A percentile compares a stretch with the other conserved stretches of the same genome.
These are phyloP conservation scores for Drosophila lacteicornis DNA, from an alignment of 1,140 invertebrate species.

Conservation along the genomic window DNA sequence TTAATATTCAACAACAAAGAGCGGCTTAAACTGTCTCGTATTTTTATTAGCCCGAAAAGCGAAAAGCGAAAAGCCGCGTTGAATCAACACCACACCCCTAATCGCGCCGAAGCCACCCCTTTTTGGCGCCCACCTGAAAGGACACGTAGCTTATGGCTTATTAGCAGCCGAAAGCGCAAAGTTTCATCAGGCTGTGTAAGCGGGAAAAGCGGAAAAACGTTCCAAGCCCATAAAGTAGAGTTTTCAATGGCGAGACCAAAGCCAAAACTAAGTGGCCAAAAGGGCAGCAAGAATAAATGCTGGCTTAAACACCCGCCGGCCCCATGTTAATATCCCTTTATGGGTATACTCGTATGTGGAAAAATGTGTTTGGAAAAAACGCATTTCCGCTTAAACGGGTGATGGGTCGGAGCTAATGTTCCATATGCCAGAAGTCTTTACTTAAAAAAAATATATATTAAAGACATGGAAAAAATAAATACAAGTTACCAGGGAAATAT, in stretches of 20 bases:
- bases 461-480: no score
- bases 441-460: no score
- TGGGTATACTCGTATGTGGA: neutral
- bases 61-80: conserved; percentile 21
- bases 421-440: no score
- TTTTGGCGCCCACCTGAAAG: conserved; percentile 15
- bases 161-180: conserved; percentile 29
- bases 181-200: conserved; percentile 15
- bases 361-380: neutral
- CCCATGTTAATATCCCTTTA: neutral
- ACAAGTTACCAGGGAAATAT: no score
- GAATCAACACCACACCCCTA: neutral
- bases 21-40: conserved; percentile 64
- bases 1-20: conserved; percentile 41
- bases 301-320: neutral
- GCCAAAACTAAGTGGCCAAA: conserved; percentile 7
- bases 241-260: conserved; percentile 30
- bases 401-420: no score
- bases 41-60: conserved; percentile 58
- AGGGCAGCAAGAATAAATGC: neutral
- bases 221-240: conserved; percentile 24
- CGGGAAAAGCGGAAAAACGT: conserved; percentile 20
- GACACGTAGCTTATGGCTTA: conserved; percentile 54
- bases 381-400: no score
- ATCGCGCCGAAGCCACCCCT: neutral